A percentile compares a stretch with the other conserved stretches of the same genome.
Evolutionary conservation across 2,113 vertebrate species (phyloP).

Genomic region (Procavia capensis): DNA sequence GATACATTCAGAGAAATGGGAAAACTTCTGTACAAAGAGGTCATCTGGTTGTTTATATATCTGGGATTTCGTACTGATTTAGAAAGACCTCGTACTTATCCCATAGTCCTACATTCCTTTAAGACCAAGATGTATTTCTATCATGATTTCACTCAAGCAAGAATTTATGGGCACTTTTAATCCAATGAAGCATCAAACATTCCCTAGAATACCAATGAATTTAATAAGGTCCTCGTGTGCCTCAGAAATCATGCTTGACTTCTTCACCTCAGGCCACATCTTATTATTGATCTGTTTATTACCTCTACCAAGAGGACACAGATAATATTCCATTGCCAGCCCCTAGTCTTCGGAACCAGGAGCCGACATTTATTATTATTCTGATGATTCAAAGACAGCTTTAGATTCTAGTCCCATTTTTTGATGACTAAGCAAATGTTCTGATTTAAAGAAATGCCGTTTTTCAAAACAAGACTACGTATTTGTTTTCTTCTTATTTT

Average conservation of each 20-base stretch:
- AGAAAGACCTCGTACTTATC: not conserved
- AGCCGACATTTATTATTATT: constrained; percentile 74
- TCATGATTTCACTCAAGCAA: constrained; percentile 36
- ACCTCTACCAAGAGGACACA: constrained; percentile 59
- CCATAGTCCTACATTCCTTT: not conserved
- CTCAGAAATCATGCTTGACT: constrained; percentile 78
- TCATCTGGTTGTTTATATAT: not conserved
- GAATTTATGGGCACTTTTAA: constrained; percentile 67
- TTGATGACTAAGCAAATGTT: constrained; percentile 66
- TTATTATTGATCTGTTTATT: constrained; percentile 84
- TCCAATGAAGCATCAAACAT: constrained; percentile 65
- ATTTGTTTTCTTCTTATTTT: not conserved
- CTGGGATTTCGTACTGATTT: not conserved
- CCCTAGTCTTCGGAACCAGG: constrained; percentile 53
- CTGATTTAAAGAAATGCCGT: constrained; percentile 15
- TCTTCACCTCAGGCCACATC: constrained; percentile 70
- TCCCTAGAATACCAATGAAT: constrained; percentile 77
- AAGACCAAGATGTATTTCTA: not conserved
- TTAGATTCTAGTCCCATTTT: constrained; percentile 75
- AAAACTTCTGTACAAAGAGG: constrained; percentile 7
- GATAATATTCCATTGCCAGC: constrained; percentile 72
- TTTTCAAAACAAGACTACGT: not conserved
- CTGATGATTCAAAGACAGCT: constrained; percentile 82
- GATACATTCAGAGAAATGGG: not conserved
- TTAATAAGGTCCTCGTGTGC: constrained; percentile 81